Evolutionary conservation across 2,113 vertebrate species (phyloP).

Genomic region (Lutjanus erythropterus): DNA sequence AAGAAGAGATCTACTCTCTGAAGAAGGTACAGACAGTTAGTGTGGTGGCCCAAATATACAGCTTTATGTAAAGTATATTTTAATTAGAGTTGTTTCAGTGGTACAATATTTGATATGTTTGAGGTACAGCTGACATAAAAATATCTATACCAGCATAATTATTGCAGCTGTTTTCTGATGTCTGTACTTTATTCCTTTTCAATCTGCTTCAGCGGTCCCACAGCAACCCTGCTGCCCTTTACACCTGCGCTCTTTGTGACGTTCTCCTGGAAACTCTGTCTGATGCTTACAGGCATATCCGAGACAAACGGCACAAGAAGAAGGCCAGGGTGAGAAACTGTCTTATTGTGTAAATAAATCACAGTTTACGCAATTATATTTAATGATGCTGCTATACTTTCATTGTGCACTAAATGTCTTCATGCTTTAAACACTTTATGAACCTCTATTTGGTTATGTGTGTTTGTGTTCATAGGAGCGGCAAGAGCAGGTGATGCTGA

Average conservation of each 20-base stretch:
- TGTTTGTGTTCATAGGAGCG: constrained; percentile 85
- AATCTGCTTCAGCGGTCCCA: constrained; percentile 84
- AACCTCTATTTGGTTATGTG: constrained; percentile 1
- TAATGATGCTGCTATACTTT: not conserved
- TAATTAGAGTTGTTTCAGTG: not conserved
- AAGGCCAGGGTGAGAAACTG: constrained; percentile 85
- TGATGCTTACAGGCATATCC: constrained; percentile 91
- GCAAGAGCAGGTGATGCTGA: constrained; percentile 89
- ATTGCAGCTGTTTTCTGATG: not conserved
- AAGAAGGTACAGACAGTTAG: constrained; percentile 85
- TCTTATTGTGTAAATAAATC: not conserved
- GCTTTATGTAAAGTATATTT: not conserved
- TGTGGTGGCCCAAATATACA: not conserved
- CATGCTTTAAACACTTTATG: not conserved
- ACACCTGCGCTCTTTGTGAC: constrained; percentile 90
- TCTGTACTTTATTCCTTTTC: constrained; percentile 5
- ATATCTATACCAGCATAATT: not conserved
- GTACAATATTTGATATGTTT: not conserved
- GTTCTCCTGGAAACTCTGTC: constrained; percentile 89
- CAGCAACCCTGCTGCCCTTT: constrained; percentile 88
- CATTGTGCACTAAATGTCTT: not conserved
- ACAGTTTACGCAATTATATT: not conserved
- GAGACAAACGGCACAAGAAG: constrained; percentile 94
- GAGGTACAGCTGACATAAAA: not conserved
- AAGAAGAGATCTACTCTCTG: constrained; percentile 87